Conservation (phyloP, 1,140 invertebrate species). For the Ephestia elutella region DNA sequence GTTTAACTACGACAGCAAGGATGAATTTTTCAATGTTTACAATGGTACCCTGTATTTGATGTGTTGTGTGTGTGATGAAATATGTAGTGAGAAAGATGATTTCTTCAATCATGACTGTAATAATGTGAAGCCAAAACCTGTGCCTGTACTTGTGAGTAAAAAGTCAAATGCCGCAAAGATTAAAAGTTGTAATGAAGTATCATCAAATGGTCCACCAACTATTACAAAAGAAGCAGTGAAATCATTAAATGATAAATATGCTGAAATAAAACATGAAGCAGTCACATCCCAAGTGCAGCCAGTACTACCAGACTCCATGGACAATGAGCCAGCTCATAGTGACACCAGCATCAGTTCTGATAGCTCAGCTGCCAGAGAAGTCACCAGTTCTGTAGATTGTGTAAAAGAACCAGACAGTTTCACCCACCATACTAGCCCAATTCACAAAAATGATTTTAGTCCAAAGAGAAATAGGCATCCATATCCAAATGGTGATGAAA, state of each 20-base stretch:
- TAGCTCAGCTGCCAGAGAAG: constrained; percentile 24
- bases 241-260: constrained; percentile 36
- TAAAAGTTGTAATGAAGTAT: constrained; percentile 40
- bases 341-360: constrained; percentile 52
- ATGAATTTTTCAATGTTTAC: constrained; percentile 78
- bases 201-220: constrained; percentile 41
- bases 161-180: constrained; percentile 37
- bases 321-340: constrained; percentile 40
- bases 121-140: constrained; percentile 64
- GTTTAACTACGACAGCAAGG: constrained; percentile 76
- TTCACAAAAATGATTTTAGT: constrained; percentile 21
- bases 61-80: constrained; percentile 85
- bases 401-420: constrained; percentile 38
- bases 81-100: constrained; percentile 81
- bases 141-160: constrained; percentile 65
- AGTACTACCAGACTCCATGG: constrained; percentile 27
- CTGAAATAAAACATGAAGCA: constrained; percentile 43
- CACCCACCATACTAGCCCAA: constrained; percentile 21
- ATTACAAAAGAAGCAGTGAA: constrained; percentile 34
- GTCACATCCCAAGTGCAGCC: constrained; percentile 36
- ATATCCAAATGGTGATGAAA: constrained; percentile 57
- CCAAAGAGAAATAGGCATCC: constrained; percentile 21
- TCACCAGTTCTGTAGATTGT: constrained; percentile 37
- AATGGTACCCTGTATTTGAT: constrained; percentile 82
- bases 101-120: constrained; percentile 83